Conservation (phyloP, 2,888 invertebrate species). For the Mellilla xanthometata region DNA sequence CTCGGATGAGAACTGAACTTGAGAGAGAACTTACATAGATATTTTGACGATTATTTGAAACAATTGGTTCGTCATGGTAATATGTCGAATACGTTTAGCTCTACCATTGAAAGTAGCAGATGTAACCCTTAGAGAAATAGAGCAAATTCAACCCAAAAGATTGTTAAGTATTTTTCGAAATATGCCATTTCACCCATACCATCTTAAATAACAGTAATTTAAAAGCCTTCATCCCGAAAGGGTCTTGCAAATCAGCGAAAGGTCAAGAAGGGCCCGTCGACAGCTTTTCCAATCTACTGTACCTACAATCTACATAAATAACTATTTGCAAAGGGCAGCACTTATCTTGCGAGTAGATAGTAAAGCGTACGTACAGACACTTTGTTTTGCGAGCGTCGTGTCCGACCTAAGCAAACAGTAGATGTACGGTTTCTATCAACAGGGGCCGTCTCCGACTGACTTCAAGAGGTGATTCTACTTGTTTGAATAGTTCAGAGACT, state of each 20-base stretch:
- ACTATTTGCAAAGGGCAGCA: constrained; percentile 12
- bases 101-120: too few species aligned
- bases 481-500: constrained; percentile 12
- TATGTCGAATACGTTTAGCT: too few species aligned
- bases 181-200: too few species aligned
- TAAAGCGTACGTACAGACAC: constrained; percentile 4
- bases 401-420: constrained; percentile 22
- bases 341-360: background rate
- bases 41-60: too few species aligned
- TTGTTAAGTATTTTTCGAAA: too few species aligned
- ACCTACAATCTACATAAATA: constrained; percentile 10
- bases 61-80: too few species aligned
- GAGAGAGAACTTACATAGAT: too few species aligned
- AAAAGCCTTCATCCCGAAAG: background rate
- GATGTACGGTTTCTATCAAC: constrained; percentile 12
- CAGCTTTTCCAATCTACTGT: constrained; percentile 1
- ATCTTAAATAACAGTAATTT: too few species aligned
- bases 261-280: background rate
- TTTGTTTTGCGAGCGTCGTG: constrained; percentile 33
- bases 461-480: constrained; percentile 18
- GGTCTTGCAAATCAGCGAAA: background rate
- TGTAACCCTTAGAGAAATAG: too few species aligned
- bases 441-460: constrained; percentile 7
- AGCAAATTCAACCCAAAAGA: too few species aligned
- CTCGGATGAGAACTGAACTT: too few species aligned